These are phyloP conservation scores for Tinamus major DNA, from an alignment of 2,797 vertebrate species.

Conservation along the genomic window DNA sequence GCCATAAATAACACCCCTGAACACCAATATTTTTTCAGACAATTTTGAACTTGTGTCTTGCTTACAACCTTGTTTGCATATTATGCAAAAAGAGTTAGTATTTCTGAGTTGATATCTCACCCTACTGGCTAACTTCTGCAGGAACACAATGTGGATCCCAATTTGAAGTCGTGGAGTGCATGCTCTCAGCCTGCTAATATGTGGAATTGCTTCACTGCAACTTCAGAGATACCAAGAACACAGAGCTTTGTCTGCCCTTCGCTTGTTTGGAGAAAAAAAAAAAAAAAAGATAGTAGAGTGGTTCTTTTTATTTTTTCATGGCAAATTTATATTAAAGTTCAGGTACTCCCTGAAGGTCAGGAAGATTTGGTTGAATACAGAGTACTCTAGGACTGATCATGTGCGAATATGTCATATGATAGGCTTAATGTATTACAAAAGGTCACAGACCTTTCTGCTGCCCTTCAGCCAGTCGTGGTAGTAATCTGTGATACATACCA, in stretches of 20 bases:
- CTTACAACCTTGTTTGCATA: not conserved
- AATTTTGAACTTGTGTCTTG: not conserved
- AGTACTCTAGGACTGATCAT: not conserved
- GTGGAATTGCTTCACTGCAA: not conserved
- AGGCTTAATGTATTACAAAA: not conserved
- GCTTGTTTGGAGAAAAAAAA: not conserved
- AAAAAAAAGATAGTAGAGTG: not conserved
- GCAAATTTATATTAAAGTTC: constrained; percentile 11
- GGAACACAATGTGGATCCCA: not conserved
- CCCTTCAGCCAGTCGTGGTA: not conserved
- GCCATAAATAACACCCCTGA: not conserved
- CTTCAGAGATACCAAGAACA: not conserved
- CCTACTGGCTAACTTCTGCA: not conserved
- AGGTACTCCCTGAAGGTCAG: not conserved
- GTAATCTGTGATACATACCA: not conserved
- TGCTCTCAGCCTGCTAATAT: not conserved
- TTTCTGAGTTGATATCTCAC: not conserved
- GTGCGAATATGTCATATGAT: fast-evolving
- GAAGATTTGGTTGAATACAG: not conserved
- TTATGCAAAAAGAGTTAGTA: not conserved
- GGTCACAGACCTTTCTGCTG: not conserved
- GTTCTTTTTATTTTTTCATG: constrained; percentile 32
- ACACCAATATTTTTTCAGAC: not conserved
- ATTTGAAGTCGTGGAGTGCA: not conserved
- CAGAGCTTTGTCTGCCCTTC: not conserved